Percentiles rank a stretch among this genome's conserved stretches.
Conservation (phyloP, 2,797 vertebrate species). For the Poliocrania exsul region DNA sequence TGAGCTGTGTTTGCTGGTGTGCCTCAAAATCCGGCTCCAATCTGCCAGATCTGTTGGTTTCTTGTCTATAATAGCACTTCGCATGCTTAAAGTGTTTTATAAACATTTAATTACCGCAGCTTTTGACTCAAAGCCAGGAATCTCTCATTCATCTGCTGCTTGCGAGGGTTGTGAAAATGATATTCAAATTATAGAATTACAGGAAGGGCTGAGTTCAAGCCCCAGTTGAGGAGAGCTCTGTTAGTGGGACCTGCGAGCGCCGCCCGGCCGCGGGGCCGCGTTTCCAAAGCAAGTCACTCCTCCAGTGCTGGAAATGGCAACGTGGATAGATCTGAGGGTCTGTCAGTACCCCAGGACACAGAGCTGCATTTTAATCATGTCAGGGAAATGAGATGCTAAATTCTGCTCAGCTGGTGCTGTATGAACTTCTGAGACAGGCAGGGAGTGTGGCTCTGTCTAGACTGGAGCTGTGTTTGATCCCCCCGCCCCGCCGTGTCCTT, state of each 20-base stretch:
- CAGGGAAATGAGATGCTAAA: not conserved
- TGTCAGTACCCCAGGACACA: not conserved
- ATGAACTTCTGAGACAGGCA: not conserved
- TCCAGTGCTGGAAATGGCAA: not conserved
- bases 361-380: not conserved
- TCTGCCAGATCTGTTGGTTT: slow-evolving; percentile 11
- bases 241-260: rapidly evolving
- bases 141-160: slow-evolving; percentile 36
- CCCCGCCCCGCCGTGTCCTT: rapidly evolving
- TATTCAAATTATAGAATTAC: not conserved
- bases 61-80: slow-evolving; percentile 16
- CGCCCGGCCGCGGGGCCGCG: rapidly evolving
- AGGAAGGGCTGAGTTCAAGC: not conserved
- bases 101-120: slow-evolving; percentile 55
- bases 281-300: not conserved
- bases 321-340: not conserved
- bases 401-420: not conserved
- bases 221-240: not conserved
- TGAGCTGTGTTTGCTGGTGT: not conserved
- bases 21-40: not conserved
- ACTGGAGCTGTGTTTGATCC: not conserved
- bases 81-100: slow-evolving; percentile 35
- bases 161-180: not conserved
- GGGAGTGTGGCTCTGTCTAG: not conserved
- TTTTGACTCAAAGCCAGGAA: slow-evolving; percentile 59